Evolutionary conservation across 2,113 vertebrate genomes (phyloP).

Genomic region (Oryzias curvinotus): DNA sequence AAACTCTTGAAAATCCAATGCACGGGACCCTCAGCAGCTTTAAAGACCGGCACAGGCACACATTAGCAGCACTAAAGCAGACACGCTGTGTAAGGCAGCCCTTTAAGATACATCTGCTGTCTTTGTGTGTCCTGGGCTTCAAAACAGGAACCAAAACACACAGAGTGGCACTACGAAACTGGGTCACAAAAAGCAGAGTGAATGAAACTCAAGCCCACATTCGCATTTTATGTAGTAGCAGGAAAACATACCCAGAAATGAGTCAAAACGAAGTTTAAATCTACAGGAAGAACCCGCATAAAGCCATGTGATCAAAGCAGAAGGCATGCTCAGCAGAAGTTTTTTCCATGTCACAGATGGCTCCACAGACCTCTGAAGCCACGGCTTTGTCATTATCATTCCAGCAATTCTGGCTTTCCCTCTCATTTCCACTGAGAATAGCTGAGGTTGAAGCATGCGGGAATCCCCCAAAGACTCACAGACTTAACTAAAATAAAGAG

Average conservation of each 20-base stretch:
- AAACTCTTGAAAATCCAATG: conserved; percentile 1
- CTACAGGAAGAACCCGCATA: no score
- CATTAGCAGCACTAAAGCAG: conserved; percentile 14
- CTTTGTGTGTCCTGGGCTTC: conserved; percentile 35
- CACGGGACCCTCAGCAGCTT: conserved; percentile 19
- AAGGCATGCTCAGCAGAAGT: conserved; percentile 23
- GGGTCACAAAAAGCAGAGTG: conserved; percentile 54
- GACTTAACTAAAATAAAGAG: conserved; percentile 40
- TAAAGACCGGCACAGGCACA: conserved; percentile 6
- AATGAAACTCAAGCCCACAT: conserved; percentile 2
- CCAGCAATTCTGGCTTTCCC: conserved; percentile 45
- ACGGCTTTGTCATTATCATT: conserved; percentile 71
- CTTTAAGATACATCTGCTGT: conserved; percentile 37
- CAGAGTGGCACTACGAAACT: conserved; percentile 45
- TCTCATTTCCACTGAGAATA: conserved; percentile 41
- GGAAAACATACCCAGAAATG: neutral
- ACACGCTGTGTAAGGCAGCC: conserved; percentile 33
- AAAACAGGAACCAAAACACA: conserved; percentile 41
- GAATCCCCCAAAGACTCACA: conserved; percentile 39
- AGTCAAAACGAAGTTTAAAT: neutral
- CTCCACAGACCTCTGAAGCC: conserved; percentile 35
- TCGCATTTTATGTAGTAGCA: no score
- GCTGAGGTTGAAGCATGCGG: conserved; percentile 16
- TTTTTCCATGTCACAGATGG: conserved; percentile 33
- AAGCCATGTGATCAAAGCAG: neutral